Base-by-base conservation (phyloP, 2,113 vertebrate genomes). In the Brachypteracias leptosomus region DNA sequence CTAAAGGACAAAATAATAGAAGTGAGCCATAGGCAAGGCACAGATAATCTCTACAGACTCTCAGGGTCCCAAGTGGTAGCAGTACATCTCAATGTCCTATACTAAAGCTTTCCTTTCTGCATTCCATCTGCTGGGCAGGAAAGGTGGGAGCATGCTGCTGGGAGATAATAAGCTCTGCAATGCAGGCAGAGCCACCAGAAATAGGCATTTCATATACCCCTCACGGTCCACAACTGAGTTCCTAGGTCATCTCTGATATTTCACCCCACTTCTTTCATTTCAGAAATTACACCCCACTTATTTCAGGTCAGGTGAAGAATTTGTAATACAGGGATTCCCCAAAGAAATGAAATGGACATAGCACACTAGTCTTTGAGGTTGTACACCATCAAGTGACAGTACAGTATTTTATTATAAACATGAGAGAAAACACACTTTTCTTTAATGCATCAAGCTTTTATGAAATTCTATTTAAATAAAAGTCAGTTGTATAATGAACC, bases 41-140 rank as follows among this genome's bases (percentile, higher is more conserved):
- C 20, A 91, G 6, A 35, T 52, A 17, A 44, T 52, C 57, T 67
- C 16, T 36, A 51, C 9, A 17, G 35, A 16, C 14, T 51, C 8
- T 59, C 25, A 65, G 14, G 11, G 16, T 67, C 16, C 40, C 55
- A 52, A 9, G 11, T 0, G 0, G 19, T 26, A 68, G 31, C 2
- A 42, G 42, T 62, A 19, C 10, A 17, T 44, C 26, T 54, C 57
- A 49, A 13, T 44, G 28, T 63, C 10, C 70, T 20, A 42, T 7
- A 55, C 5, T 26, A 74, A 82, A 73, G 24, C 24, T 61, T 36
- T 66, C 75, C 17, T n/a, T 77, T 31, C 20, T 55, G 18, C 28
- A 26, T 90, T 68, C 57, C 18, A 16, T 72, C 35, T 77, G 16
- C n/a, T 66, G 10, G 40, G 10, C 42, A 40, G 65, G n/a, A 73